A percentile compares a stretch with the other conserved stretches of the same genome.
Conservation (phyloP, 2,113 vertebrate genomes). For the Gasterosteus nipponicus region DNA sequence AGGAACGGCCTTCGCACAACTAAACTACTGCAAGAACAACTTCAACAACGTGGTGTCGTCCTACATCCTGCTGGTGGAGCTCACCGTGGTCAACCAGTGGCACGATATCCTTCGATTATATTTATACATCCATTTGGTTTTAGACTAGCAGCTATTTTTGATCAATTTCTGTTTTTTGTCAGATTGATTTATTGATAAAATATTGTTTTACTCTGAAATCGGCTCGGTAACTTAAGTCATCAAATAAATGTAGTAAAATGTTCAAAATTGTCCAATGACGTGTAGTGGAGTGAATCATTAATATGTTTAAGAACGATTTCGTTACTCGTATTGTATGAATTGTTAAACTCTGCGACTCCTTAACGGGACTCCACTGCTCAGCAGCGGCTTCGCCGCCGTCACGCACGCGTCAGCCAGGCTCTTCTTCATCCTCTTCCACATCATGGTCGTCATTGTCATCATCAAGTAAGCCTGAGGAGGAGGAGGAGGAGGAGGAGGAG, state of each 20-base stretch:
- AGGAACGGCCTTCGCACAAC: slow-evolving; percentile 82
- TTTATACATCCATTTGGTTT: background rate
- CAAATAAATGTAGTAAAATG: background rate
- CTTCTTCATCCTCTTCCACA: slow-evolving; percentile 92
- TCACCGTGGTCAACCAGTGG: slow-evolving; percentile 97
- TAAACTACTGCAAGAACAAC: slow-evolving; percentile 94
- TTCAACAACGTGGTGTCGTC: slow-evolving; percentile 89
- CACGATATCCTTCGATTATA: slow-evolving; percentile 90
- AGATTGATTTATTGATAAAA: background rate
- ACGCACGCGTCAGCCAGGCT: slow-evolving; percentile 85
- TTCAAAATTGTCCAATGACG: background rate
- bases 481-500: background rate
- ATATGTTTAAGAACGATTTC: background rate
- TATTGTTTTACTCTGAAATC: background rate
- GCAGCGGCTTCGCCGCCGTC: slow-evolving; percentile 85
- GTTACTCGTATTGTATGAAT: background rate
- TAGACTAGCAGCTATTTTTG: too few species aligned
- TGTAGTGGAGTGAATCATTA: background rate
- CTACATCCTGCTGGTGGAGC: slow-evolving; percentile 89
- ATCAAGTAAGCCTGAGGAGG: slow-evolving; percentile 86
- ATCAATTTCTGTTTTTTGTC: too few species aligned
- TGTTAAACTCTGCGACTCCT: slow-evolving; percentile 63
- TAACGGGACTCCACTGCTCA: slow-evolving; percentile 85
- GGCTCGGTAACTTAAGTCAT: background rate
- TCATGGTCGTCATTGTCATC: slow-evolving; percentile 92